phyloP scores from a whole-genome alignment of 2,888 invertebrate genomes.

The Eupeodes latifasciatus region DNA sequence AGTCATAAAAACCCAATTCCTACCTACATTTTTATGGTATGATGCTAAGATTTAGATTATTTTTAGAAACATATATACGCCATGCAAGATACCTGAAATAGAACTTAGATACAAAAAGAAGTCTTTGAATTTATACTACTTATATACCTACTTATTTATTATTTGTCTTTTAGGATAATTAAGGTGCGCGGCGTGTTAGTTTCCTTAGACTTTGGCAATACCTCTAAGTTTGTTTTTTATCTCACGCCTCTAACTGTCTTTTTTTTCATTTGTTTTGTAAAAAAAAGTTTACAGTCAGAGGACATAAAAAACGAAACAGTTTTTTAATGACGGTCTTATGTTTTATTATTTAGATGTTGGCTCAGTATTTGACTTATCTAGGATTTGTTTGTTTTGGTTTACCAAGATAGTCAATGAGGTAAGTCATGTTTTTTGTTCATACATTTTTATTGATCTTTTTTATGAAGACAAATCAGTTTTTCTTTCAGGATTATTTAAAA shows the following conservation, averaged over 20 bases:
- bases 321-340: slow-evolving; percentile 60
- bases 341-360: slow-evolving; percentile 29
- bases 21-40: slow-evolving; percentile 37
- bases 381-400: slow-evolving; percentile 56
- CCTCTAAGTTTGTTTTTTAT: slow-evolving; percentile 71
- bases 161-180: slow-evolving; percentile 25
- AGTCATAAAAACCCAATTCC: slow-evolving; percentile 49
- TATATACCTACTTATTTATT: not conserved
- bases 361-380: slow-evolving; percentile 51
- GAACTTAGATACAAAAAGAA: not conserved
- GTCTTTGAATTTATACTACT: not conserved
- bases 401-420: slow-evolving; percentile 3
- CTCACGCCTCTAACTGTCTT: slow-evolving; percentile 37
- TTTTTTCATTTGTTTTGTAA: not conserved
- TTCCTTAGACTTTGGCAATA: slow-evolving; percentile 19
- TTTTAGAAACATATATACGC: not conserved
- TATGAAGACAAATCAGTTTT: not conserved
- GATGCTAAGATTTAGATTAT: not conserved
- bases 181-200: slow-evolving; percentile 19
- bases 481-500: too few relatives aligned
- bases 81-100: slow-evolving; percentile 27
- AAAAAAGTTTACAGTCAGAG: slow-evolving; percentile 31
- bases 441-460: not conserved
- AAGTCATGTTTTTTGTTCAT: not conserved
- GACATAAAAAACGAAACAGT: slow-evolving; percentile 48